Conservation (phyloP, 2,888 invertebrate genomes). For the Aspidiotus destructor region DNA sequence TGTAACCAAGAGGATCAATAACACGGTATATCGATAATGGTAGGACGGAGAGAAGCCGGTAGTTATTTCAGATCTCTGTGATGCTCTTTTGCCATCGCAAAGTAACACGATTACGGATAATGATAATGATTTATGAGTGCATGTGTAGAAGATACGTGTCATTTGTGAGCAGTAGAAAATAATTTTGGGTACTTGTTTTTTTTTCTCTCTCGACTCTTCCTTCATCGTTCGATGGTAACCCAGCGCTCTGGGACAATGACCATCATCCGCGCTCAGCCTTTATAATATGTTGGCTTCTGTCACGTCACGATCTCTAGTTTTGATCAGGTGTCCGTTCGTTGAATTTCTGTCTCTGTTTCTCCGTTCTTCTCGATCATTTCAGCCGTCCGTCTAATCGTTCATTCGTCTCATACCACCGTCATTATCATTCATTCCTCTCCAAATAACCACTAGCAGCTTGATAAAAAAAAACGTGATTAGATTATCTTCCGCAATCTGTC, state of each 20-base stretch:
- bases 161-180: slow-evolving; percentile 13
- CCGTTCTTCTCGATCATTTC: not conserved
- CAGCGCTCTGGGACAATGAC: slow-evolving; percentile 20
- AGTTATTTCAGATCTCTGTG: not conserved
- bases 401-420: slow-evolving; percentile 21
- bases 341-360: not conserved
- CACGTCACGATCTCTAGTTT: slow-evolving; percentile 31
- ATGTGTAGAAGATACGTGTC: slow-evolving; percentile 18
- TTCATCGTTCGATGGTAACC: not conserved
- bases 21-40: slow-evolving; percentile 1
- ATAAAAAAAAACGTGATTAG: slow-evolving; percentile 18
- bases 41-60: not conserved
- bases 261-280: not conserved
- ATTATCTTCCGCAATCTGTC: slow-evolving; percentile 14
- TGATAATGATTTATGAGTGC: slow-evolving; percentile 29
- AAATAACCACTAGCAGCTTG: slow-evolving; percentile 5
- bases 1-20: slow-evolving; percentile 1
- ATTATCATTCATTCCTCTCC: slow-evolving; percentile 14
- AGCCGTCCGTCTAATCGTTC: not conserved
- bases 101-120: slow-evolving; percentile 21
- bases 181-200: slow-evolving; percentile 7
- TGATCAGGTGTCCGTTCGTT: slow-evolving; percentile 27
- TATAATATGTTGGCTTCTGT: slow-evolving; percentile 19
- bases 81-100: not conserved
- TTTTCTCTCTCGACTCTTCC: not conserved